Percentiles rank a stretch among this genome's conserved stretches.
Evolutionary conservation across 1,140 invertebrate genomes (phyloP).

Genomic region (Camponotus pennsylvanicus): DNA sequence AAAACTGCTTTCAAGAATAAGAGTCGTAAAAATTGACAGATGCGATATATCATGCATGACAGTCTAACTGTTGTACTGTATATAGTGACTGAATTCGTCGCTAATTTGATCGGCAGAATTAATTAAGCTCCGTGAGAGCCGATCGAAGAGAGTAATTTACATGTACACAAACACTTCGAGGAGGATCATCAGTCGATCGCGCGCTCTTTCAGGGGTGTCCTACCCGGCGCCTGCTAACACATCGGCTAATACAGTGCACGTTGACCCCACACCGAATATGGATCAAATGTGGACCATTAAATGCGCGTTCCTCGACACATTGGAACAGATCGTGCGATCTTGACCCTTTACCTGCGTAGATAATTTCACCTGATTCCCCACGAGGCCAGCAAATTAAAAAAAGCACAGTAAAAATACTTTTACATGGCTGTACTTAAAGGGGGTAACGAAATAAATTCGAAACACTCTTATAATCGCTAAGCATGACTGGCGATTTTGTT

Average conservation of each 20-base stretch:
- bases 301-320: constrained; percentile 37
- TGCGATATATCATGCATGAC: constrained; percentile 41
- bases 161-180: constrained; percentile 38
- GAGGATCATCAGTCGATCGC: constrained; percentile 63
- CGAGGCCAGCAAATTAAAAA: not conserved
- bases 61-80: constrained; percentile 49
- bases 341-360: constrained; percentile 30
- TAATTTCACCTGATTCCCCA: constrained; percentile 28
- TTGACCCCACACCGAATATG: constrained; percentile 57
- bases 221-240: constrained; percentile 47
- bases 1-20: constrained; percentile 19
- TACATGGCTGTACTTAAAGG: not conserved
- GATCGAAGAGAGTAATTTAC: constrained; percentile 35
- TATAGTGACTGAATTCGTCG: constrained; percentile 20
- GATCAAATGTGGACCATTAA: constrained; percentile 5
- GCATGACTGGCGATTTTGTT: not conserved
- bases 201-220: constrained; percentile 47
- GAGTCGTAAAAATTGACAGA: not conserved
- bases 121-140: constrained; percentile 23
- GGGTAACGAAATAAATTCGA: not conserved
- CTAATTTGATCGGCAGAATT: constrained; percentile 18
- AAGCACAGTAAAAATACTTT: constrained; percentile 1
- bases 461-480: not conserved
- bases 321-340: constrained; percentile 21
- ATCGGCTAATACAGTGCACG: constrained; percentile 64